Evolutionary conservation across 2,113 vertebrate genomes (phyloP), one percentile per base, ranked within the genome.

Genomic region (Coregonus clupeaformis): DNA sequence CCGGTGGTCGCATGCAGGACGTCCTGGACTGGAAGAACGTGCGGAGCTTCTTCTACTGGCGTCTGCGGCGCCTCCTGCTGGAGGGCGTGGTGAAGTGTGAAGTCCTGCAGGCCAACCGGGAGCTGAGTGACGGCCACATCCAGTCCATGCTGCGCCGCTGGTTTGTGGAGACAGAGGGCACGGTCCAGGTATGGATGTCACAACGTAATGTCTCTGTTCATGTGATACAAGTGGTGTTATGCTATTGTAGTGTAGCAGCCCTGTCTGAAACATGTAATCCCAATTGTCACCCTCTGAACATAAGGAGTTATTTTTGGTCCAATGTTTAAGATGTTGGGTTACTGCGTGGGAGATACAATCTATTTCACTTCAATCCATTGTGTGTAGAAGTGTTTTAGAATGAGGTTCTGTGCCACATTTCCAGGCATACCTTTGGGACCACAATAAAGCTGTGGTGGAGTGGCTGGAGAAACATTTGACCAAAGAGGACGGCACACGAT

Each of bases 351-450:
- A 18, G 0, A 18, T 4, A 52, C 12, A 6, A 14, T 25, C 29
- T 16, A 45, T 7, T 27, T 36, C 11, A 27, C 30, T 47, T 16
- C 14, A 36, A 67, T 36, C 4, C 16, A 4, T 18, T 32, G 7
- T 67, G 65, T 32, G 36, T 3, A 42, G 36, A 42, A 42, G 36
- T 42, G 36, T 42, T 42, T 42, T 42, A 42, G 36, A 42, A 9
- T 42, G 52, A 3, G 55, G 20, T 55, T 68, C 29, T 25, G 24
- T 52, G 18, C 84, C 27, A 47, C 30, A 22, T n/a, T 45, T 63
- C 18, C 82, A 99, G 98, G 95, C 95, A 29, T 99, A 99, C 88
- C 94, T 98, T 6, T 99, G 98, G 98, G 98, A 99, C 84, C 96
- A 95, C 81, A 99, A 98, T 92, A 94, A 95, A 82, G 93, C 86